Evolutionary conservation across 2,888 invertebrate genomes (phyloP).

Genomic region (Tolmerus cingulatus): DNA sequence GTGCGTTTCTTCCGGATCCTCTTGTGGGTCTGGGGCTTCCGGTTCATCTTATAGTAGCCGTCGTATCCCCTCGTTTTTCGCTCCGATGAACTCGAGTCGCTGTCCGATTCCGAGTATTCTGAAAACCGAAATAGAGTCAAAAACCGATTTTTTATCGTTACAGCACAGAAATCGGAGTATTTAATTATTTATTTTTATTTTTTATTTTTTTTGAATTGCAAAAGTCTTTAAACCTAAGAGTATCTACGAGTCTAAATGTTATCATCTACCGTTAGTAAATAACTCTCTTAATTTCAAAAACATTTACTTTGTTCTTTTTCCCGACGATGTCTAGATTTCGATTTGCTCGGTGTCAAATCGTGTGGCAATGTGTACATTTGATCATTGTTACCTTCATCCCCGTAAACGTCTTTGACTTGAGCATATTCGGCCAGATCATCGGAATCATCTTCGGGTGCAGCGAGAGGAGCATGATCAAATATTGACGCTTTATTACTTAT

Average conservation of each 20-base stretch:
- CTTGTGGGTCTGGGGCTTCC: constrained; percentile 75
- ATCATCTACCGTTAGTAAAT: constrained; percentile 36
- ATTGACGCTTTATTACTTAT: constrained; percentile 60
- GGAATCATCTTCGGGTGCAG: constrained; percentile 76
- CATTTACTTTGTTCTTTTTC: constrained; percentile 72
- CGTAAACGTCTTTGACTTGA: constrained; percentile 69
- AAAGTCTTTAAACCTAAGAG: not conserved
- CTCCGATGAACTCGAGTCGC: constrained; percentile 71
- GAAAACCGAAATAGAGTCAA: constrained; percentile 48
- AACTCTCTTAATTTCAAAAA: constrained; percentile 48
- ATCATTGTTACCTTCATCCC: constrained; percentile 68
- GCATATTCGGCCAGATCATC: constrained; percentile 78
- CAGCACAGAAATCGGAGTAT: not conserved
- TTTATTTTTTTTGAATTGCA: not conserved
- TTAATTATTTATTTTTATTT: too few species aligned
- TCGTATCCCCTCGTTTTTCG: constrained; percentile 69
- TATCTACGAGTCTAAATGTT: constrained; percentile 33
- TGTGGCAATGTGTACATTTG: constrained; percentile 71
- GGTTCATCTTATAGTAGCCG: constrained; percentile 71
- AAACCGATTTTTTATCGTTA: not conserved
- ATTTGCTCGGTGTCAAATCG: constrained; percentile 70
- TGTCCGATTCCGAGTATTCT: constrained; percentile 91
- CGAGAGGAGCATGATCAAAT: constrained; percentile 76
- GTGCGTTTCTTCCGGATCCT: constrained; percentile 76
- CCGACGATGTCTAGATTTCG: constrained; percentile 68